phyloP scores from a whole-genome alignment of 2,888 invertebrate genomes.

The Escarpia spicata region DNA sequence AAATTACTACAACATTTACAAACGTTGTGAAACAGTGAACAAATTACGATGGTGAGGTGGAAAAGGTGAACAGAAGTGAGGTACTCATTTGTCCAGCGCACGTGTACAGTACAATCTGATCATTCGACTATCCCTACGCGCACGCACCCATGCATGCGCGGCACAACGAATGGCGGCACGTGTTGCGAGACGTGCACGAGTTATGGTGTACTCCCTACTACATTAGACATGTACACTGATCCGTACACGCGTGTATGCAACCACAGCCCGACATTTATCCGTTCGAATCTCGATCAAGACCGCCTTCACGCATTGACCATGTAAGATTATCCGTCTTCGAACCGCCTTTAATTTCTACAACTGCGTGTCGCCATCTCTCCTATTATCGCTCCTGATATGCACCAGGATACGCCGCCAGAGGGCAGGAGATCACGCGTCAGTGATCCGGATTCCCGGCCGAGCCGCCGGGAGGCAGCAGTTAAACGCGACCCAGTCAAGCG shows the following conservation, averaged over 20 bases:
- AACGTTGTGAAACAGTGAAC: too few species aligned
- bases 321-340: background rate
- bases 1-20: too few species aligned
- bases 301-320: background rate
- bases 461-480: background rate
- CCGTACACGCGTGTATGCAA: background rate
- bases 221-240: too few species aligned
- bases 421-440: background rate
- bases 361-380: background rate
- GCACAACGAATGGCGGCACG: background rate
- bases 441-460: background rate
- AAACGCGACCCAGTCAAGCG: slow-evolving; percentile 16
- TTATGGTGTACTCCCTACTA: background rate
- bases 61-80: too few species aligned
- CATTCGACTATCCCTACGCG: background rate
- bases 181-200: background rate
- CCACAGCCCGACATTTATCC: background rate
- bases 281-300: background rate
- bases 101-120: too few species aligned
- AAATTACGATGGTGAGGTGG: too few species aligned
- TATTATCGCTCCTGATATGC: slow-evolving; percentile 8
- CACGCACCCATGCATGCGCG: background rate
- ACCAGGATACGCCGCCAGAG: background rate
- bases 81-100: too few species aligned
- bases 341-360: background rate